Evolutionary conservation across 2,797 vertebrate species (phyloP), one percentile per base, ranked within the genome.

Genomic region (Pempheris klunzingeri): DNA sequence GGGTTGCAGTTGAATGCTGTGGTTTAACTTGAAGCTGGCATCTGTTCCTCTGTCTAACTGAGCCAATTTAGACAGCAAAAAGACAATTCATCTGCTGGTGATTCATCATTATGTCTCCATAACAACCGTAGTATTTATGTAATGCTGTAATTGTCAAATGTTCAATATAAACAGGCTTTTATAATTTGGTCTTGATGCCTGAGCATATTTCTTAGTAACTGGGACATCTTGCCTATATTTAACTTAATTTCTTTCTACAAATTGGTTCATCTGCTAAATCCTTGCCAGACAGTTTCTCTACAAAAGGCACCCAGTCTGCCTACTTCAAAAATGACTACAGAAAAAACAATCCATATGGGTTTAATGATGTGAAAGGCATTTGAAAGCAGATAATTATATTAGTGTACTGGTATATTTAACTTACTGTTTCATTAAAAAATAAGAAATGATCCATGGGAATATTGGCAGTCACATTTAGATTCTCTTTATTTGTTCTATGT

Each of bases 71-170:
- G 34, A 71, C 52, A 3, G 39, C 24, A 11, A 61, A 59, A 67
- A 50, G 52, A 79, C 74, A 83, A 61, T 82, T 76, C 36, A 62
- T 83, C 50, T 79, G 63, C 65, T 3, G 43, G 71, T 84, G 70
- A 84, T 82, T 86, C 83, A 84, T 90, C 77, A 76, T 74, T 53
- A 71, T 75, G 85, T 88, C 76, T 60, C 86, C 78, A 84, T 90
- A 88, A 87, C 83, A 92, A 91, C 87, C 38, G 15, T n/a, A 52
- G 75, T 75, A 80, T 90, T 89, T 88, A 90, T 90, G 75, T 78
- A 67, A 89, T 78, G 61, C 54, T 72, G 24, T 58, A 32, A 64
- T 70, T 76, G 61, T 83, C 54, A 74, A 71, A 82, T 67, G 61
- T 77, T 87, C 71, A 69, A 20, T n/a, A 66, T 54, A 75, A 84